Conservation (phyloP, 2,113 vertebrate species). For the Crypturellus undulatus region DNA sequence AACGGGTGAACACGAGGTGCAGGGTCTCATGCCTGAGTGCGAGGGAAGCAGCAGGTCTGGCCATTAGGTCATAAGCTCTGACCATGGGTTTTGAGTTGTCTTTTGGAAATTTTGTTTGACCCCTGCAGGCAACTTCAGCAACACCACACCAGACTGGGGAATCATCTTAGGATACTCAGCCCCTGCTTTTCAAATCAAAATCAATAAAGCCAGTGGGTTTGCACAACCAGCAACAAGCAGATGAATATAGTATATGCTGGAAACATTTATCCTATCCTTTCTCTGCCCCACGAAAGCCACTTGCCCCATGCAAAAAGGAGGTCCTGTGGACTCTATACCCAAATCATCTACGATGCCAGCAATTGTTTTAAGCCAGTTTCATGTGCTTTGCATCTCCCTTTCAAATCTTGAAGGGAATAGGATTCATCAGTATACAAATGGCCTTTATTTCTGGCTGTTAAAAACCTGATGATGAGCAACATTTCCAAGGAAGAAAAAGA, state of each 20-base stretch:
- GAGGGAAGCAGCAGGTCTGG: neutral
- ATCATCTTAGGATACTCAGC: neutral
- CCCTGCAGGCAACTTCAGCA: neutral
- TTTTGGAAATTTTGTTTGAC: neutral
- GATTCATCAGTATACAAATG: conserved; percentile 70
- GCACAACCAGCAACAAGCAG: neutral
- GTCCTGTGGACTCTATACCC: conserved; percentile 7
- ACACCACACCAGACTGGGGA: neutral
- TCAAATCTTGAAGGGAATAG: conserved; percentile 69
- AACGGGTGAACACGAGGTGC: neutral
- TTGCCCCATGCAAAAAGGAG: neutral
- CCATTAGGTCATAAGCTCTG: no score
- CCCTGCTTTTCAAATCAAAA: neutral
- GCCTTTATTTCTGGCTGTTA: conserved; percentile 74
- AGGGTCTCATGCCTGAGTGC: accelerated
- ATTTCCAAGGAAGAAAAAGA: conserved; percentile 68
- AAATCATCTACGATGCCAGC: conserved; percentile 24
- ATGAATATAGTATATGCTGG: neutral
- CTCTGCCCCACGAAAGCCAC: neutral
- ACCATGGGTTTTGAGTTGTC: neutral
- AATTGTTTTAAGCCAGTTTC: conserved; percentile 52
- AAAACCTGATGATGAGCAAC: conserved; percentile 72
- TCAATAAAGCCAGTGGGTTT: neutral
- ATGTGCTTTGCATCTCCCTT: conserved; percentile 62
- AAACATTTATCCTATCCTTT: conserved; percentile 5